Conservation (phyloP, 1,140 invertebrate genomes). For the Teleogryllus occipitalis region DNA sequence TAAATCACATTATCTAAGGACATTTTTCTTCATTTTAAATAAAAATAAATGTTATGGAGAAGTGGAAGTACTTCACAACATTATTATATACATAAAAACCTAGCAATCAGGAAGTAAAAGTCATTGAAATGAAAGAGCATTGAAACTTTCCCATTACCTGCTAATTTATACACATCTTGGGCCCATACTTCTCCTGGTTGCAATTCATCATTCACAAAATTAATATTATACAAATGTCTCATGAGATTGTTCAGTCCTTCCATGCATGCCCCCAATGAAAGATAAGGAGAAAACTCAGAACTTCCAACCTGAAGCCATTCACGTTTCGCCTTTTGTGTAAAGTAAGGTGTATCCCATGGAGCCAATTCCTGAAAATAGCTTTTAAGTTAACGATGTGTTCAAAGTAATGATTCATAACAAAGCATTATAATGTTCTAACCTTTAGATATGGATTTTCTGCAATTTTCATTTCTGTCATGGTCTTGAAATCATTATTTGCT, state of each 20-base stretch:
- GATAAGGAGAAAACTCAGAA: slow-evolving; percentile 74
- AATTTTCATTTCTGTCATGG: slow-evolving; percentile 10
- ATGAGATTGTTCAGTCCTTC: slow-evolving; percentile 86
- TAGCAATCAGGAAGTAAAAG: neutral
- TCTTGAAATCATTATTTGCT: slow-evolving; percentile 39
- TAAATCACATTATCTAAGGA: too few relatives aligned
- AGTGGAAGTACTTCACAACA: neutral
- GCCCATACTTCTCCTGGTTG: slow-evolving; percentile 76
- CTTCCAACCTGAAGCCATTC: slow-evolving; percentile 56
- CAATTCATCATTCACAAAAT: slow-evolving; percentile 59
- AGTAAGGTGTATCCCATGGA: slow-evolving; percentile 82
- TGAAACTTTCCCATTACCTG: slow-evolving; percentile 35
- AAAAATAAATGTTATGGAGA: too few relatives aligned
- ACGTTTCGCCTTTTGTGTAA: slow-evolving; percentile 60
- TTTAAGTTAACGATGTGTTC: neutral
- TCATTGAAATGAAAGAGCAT: too few relatives aligned
- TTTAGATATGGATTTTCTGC: slow-evolving; percentile 2
- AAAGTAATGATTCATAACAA: neutral
- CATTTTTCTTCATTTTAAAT: too few relatives aligned
- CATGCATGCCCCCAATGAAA: slow-evolving; percentile 92
- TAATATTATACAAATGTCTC: slow-evolving; percentile 69
- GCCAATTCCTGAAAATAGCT: slow-evolving; percentile 39
- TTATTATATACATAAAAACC: slow-evolving; percentile 7
- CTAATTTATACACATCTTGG: slow-evolving; percentile 80
- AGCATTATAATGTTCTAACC: neutral